A percentile compares a stretch with the other conserved stretches of the same genome.
Evolutionary conservation across 2,888 invertebrate species (phyloP).

Genomic region (Proisotoma minuta): DNA sequence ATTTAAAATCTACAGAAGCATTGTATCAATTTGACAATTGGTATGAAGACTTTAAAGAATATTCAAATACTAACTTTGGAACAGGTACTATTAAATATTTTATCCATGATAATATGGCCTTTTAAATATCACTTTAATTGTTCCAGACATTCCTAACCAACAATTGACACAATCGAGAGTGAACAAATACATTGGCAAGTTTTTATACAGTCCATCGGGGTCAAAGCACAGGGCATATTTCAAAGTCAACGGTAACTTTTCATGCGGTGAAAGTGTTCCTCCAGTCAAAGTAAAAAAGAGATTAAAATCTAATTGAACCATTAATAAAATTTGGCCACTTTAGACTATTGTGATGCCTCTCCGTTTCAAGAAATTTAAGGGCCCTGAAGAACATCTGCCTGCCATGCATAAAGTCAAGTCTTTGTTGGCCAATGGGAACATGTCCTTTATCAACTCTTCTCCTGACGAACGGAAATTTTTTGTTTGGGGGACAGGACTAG

Average conservation of each 20-base stretch:
- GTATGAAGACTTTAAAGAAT: slow-evolving; percentile 63
- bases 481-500: slow-evolving; percentile 67
- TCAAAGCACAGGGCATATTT: slow-evolving; percentile 62
- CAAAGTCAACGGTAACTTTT: slow-evolving; percentile 58
- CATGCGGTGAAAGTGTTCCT: slow-evolving; percentile 61
- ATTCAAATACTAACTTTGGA: slow-evolving; percentile 59
- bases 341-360: slow-evolving; percentile 62
- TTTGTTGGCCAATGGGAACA: slow-evolving; percentile 58
- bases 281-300: slow-evolving; percentile 55
- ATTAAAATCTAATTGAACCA: background rate
- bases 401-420: slow-evolving; percentile 62
- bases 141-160: slow-evolving; percentile 43
- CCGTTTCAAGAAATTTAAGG: slow-evolving; percentile 55
- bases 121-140: too few species aligned
- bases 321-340: slow-evolving; percentile 36
- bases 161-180: slow-evolving; percentile 58
- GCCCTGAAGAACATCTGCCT: slow-evolving; percentile 65
- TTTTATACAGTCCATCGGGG: slow-evolving; percentile 64
- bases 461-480: slow-evolving; percentile 58
- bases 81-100: too few species aligned
- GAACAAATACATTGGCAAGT: slow-evolving; percentile 62
- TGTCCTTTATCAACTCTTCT: slow-evolving; percentile 54
- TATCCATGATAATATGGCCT: too few species aligned
- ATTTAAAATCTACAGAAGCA: slow-evolving; percentile 56
- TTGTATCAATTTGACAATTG: slow-evolving; percentile 60